Conservation (phyloP, 2,113 vertebrate species). For the Cheilinus undulatus region DNA sequence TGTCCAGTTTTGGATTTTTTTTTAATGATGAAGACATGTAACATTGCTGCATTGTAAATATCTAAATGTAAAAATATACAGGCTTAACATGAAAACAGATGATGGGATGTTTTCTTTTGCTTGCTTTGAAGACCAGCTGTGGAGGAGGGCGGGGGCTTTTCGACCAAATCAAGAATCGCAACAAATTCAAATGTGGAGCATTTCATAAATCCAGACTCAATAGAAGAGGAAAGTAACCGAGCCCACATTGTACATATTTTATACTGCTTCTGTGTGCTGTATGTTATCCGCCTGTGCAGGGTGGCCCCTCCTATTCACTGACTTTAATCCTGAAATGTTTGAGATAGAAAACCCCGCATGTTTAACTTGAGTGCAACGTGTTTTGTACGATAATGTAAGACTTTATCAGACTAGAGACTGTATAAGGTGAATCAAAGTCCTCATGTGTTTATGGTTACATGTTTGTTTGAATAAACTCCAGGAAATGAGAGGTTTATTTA, state of each 20-base stretch:
- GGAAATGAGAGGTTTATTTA: constrained; percentile 72
- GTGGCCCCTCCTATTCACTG: constrained; percentile 49
- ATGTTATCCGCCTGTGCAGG: constrained; percentile 56
- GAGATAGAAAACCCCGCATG: constrained; percentile 73
- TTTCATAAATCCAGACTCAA: constrained; percentile 48
- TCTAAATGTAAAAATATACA: constrained; percentile 71
- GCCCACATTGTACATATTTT: constrained; percentile 64
- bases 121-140: constrained; percentile 57
- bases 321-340: constrained; percentile 58
- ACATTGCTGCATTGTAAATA: constrained; percentile 81
- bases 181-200: constrained; percentile 23
- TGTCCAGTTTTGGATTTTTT: constrained; percentile 74
- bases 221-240: constrained; percentile 17
- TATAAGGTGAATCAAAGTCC: constrained; percentile 80
- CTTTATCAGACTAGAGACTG: constrained; percentile 72
- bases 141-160: background rate
- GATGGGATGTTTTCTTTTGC: constrained; percentile 55
- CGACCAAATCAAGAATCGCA: constrained; percentile 43
- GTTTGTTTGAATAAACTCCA: constrained; percentile 84
- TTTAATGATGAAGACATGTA: constrained; percentile 80
- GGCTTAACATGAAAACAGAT: constrained; percentile 70
- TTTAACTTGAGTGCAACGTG: constrained; percentile 77
- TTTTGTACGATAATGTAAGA: constrained; percentile 81
- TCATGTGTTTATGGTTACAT: constrained; percentile 81
- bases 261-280: constrained; percentile 76